phyloP scores from a whole-genome alignment of 2,888 invertebrate species.

The Cabera pusaria region DNA sequence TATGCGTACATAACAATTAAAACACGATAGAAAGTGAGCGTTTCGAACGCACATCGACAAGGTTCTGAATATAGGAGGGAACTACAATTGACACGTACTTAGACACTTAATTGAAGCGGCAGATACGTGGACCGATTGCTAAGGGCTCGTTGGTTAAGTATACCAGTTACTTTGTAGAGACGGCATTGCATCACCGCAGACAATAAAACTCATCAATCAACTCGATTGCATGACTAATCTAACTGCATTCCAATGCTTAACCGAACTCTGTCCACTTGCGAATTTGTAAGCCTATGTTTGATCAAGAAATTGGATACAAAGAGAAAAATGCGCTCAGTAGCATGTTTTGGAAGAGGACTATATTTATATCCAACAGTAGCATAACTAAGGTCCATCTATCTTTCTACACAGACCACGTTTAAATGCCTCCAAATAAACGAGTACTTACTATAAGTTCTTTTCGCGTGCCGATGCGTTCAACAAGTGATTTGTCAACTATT shows the following conservation, averaged over 20 bases:
- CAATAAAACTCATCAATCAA: constrained; percentile 1
- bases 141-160: constrained; percentile 21
- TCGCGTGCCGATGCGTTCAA: too few species aligned
- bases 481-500: too few species aligned
- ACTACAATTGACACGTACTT: constrained; percentile 66
- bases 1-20: constrained; percentile 78
- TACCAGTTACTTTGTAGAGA: constrained; percentile 7
- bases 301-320: too few species aligned
- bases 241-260: too few species aligned
- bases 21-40: constrained; percentile 78
- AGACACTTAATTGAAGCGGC: constrained; percentile 37
- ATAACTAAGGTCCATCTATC: too few species aligned
- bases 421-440: background rate
- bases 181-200: constrained; percentile 26
- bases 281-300: too few species aligned
- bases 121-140: constrained; percentile 25
- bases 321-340: too few species aligned
- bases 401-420: too few species aligned
- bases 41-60: constrained; percentile 54
- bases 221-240: background rate
- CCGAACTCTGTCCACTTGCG: too few species aligned
- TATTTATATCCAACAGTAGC: too few species aligned
- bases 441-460: too few species aligned
- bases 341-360: too few species aligned
- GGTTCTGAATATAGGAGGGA: constrained; percentile 66